Conservation (phyloP, 2,113 vertebrate genomes). For the Ranitomeya imitator region DNA sequence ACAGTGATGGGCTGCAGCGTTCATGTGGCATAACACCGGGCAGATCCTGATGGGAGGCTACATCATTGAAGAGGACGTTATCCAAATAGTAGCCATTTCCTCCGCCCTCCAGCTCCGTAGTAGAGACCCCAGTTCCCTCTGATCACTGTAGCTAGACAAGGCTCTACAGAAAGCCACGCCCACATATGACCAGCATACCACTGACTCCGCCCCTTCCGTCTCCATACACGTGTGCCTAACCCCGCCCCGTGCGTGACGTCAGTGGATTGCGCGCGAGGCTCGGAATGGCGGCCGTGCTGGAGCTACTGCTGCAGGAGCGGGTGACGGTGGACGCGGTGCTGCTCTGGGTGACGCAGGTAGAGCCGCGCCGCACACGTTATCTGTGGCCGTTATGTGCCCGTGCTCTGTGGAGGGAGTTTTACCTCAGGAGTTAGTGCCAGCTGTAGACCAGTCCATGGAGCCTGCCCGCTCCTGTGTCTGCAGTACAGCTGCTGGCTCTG, state of each 20-base stretch:
- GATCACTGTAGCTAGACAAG: too few species aligned
- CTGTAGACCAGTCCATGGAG: not conserved
- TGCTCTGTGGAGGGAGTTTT: not conserved
- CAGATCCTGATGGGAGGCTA: too few species aligned
- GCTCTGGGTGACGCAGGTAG: slow-evolving; percentile 70
- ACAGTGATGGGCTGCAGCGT: too few species aligned
- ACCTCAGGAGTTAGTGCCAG: too few species aligned
- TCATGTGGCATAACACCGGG: too few species aligned
- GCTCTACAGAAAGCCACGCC: not conserved
- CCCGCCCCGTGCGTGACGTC: not conserved
- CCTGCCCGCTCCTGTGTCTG: too few species aligned
- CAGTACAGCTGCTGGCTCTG: too few species aligned
- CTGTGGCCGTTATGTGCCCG: not conserved
- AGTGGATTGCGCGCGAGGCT: slow-evolving; percentile 62
- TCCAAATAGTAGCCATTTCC: too few species aligned
- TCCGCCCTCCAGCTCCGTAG: too few species aligned
- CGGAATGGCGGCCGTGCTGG: slow-evolving; percentile 92
- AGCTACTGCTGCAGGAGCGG: slow-evolving; percentile 81
- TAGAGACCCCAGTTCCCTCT: too few species aligned
- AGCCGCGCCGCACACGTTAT: not conserved
- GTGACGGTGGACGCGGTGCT: slow-evolving; percentile 73
- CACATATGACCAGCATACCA: not conserved
- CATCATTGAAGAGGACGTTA: too few species aligned
- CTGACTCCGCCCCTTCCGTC: not conserved
- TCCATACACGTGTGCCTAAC: not conserved